Percentiles rank a stretch among this genome's conserved stretches.
phyloP scores from a whole-genome alignment of 2,797 vertebrate genomes.

The Holocentrus rufus region DNA sequence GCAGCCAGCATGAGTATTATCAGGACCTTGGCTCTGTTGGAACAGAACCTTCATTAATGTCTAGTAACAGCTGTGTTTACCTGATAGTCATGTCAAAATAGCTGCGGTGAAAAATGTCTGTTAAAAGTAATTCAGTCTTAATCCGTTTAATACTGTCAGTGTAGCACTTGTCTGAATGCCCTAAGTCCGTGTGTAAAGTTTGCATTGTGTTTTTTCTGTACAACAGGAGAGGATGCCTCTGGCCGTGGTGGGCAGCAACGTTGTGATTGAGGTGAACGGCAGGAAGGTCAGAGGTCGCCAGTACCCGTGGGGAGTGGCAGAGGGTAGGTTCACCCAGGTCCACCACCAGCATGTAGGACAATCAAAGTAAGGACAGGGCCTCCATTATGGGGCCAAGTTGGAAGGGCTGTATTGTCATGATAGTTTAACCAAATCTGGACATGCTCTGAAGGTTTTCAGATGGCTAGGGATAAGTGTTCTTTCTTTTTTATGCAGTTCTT shows the following conservation, averaged over 20 bases:
- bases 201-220: too few relatives aligned
- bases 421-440: not conserved
- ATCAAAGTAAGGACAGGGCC: not conserved
- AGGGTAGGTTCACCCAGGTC: constrained; percentile 76
- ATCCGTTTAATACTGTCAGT: too few relatives aligned
- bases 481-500: too few relatives aligned
- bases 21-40: too few relatives aligned
- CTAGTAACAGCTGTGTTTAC: not conserved
- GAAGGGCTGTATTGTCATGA: not conserved
- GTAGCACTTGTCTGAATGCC: too few relatives aligned
- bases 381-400: not conserved
- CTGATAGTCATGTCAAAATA: too few relatives aligned
- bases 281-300: constrained; percentile 86
- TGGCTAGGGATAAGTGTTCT: too few relatives aligned
- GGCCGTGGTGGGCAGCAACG: constrained; percentile 86
- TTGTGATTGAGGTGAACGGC: constrained; percentile 85
- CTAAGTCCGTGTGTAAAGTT: not conserved
- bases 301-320: constrained; percentile 87
- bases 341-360: not conserved
- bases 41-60: too few relatives aligned
- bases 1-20: too few relatives aligned
- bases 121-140: not conserved
- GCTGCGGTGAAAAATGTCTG: too few relatives aligned
- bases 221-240: constrained; percentile 86
- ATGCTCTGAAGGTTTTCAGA: not conserved